Conservation (phyloP, 1,140 invertebrate species). For the Drusus annulatus region DNA sequence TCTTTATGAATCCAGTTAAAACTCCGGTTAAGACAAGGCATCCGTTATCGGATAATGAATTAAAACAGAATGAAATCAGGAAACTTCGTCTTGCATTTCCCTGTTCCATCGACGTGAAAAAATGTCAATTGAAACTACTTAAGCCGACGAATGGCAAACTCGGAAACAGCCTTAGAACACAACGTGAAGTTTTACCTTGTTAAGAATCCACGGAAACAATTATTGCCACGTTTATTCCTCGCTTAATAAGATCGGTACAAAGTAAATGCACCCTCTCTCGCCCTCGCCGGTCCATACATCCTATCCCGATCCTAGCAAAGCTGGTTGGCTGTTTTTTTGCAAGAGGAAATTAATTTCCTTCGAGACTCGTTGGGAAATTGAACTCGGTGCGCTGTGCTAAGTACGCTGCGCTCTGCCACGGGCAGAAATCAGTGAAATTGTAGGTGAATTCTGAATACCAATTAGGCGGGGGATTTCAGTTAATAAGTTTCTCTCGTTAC, state of each 20-base stretch:
- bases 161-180: neutral
- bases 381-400: slow-evolving; percentile 52
- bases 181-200: slow-evolving; percentile 27
- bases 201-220: slow-evolving; percentile 54
- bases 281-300: neutral
- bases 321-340: slow-evolving; percentile 50
- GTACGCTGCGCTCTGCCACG: slow-evolving; percentile 39
- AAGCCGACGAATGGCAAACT: neutral
- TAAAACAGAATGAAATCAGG: no score
- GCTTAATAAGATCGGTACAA: slow-evolving; percentile 40
- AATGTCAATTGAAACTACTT: neutral
- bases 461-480: slow-evolving; percentile 57
- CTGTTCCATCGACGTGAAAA: neutral
- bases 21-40: no score
- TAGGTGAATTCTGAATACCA: slow-evolving; percentile 59
- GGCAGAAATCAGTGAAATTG: slow-evolving; percentile 57
- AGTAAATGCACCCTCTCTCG: neutral
- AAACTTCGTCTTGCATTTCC: no score
- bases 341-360: slow-evolving; percentile 58
- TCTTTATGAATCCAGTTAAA: no score
- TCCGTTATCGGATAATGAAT: no score
- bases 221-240: slow-evolving; percentile 51
- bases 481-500: slow-evolving; percentile 59
- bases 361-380: slow-evolving; percentile 58
- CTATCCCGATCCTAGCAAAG: neutral